Base-by-base conservation (phyloP, 1,140 invertebrate species). In the Sesamia nonagrioides region DNA sequence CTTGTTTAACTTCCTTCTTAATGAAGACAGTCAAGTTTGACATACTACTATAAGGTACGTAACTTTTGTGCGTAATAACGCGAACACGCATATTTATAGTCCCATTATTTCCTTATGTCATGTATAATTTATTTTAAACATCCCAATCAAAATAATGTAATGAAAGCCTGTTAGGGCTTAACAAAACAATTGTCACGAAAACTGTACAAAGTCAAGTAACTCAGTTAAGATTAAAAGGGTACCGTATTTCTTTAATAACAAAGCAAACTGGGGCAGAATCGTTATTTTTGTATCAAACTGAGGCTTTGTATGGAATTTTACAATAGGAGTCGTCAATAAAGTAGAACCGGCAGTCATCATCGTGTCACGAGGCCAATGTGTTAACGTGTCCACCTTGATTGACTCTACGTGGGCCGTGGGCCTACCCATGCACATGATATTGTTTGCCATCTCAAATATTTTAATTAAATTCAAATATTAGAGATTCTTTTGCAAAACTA, bases 371-470 rank as follows among this genome's bases (percentile, higher is more conserved):
- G 82, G 82, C 66, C 76, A 61, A 60, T 78, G 48, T 69, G 63
- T 69, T 58, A 74, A 79, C 79, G 78, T 54, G 77, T 79, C 79
- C 76, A 78, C 79, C 79, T 84, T 84, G 79, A 81, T 83, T 77
- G 56, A 18, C 17, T 1, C 15, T 48, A 78, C 80, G 78, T 84
- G 80, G 80, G 80, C 71, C 56, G 80, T 15, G 42, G 27, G 15
- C 15, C 68, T 66, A 69, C 33, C 17, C 50, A 72, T 56, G 66
- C 68, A 60, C 52, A 45, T 74, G 52, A 58, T 37, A 60, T 45
- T 27, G 35, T 63, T 60, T 74, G 18, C 37, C 35, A 45, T 72
- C 69, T 37, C 50, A 72, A 54, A 54, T 56, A 54, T 56, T 56
- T 72, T 69, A 50, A 69, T 69, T 72, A 33, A 54, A 2, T 72